Percentiles rank a stretch among this genome's conserved stretches.
phyloP scores from a whole-genome alignment of 37 sponge, comb jelly and placozoan species.

The Dysidea cf. avara region DNA sequence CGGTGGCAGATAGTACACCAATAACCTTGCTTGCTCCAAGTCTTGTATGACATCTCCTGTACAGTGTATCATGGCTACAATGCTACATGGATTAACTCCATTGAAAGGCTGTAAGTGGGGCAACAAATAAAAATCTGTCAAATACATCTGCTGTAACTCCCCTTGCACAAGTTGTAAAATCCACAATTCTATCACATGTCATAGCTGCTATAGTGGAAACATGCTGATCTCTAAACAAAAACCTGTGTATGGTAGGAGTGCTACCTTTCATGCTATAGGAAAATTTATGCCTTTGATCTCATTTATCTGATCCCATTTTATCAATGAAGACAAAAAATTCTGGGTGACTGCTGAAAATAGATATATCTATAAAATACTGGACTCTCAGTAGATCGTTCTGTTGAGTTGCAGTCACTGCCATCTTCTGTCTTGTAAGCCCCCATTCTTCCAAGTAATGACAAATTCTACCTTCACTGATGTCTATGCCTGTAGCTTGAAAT shows the following conservation, averaged over 20 bases:
- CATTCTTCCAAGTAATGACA: too few species aligned
- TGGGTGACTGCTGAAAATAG: too few species aligned
- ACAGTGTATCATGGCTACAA: background rate
- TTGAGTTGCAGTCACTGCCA: too few species aligned
- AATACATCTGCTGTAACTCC: constrained; percentile 19
- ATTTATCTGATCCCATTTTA: too few species aligned
- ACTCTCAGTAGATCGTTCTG: too few species aligned
- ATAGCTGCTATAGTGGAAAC: constrained; percentile 36
- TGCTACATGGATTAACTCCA: constrained; percentile 12
- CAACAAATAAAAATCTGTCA: constrained; percentile 19
- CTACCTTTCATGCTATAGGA: constrained; percentile 18
- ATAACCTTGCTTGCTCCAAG: background rate
- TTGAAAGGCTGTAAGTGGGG: constrained; percentile 44
- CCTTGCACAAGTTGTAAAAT: background rate
- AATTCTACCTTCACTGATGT: too few species aligned
- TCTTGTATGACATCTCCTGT: background rate
- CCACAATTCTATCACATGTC: constrained; percentile 16
- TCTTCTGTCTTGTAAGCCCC: too few species aligned
- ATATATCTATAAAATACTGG: too few species aligned
- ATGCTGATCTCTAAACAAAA: constrained; percentile 9
- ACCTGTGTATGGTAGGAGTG: background rate
- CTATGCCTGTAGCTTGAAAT: too few species aligned
- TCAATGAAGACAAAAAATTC: too few species aligned
- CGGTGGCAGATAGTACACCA: too few species aligned
- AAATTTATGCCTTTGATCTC: constrained; percentile 11